Base-by-base conservation (phyloP, 2,797 vertebrate species). In the Spheniscus humboldti region DNA sequence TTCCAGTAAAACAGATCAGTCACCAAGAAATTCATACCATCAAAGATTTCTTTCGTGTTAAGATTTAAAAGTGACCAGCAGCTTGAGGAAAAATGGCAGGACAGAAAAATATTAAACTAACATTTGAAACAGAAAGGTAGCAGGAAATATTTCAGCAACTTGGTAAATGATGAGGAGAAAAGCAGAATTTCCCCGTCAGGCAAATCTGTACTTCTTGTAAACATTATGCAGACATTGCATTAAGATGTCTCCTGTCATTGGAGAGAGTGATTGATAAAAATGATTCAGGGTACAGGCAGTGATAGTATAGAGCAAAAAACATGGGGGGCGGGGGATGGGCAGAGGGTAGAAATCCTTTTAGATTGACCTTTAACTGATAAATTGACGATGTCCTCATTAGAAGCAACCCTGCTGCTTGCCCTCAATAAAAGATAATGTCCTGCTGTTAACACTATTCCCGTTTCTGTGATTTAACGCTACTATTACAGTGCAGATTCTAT, bases 401-500 rank as follows among this genome's bases (percentile, higher is more conserved):
- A 94, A 97, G 97, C 96, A 96, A 86, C 96, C 98, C 98, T 94
- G 97, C 98, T 98, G 98, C 84, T 98, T 97, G 96, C 92, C 97
- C 96, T 98, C 98, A 97, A 97, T 98, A 98, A 98, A 98, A 97
- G 96, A 97, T 98, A 98, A 97, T 97, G 96, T 96, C 97, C 97
- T 92, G 97, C 97, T 98, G 98, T 97, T 98, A 98, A 94, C 72
- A 37, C 75, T 92, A 71, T 97, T 98, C 97, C 91, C 57, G 69
- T 96, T 97, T 94, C 95, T 96, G 87, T 98, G 96, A 98, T 98
- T 98, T 98, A 98, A 96, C n/a, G 3, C 89, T 35, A 72, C 96
- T 95, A 97, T 98, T 98, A 97, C 94, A 91, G 92, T 91, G 91
- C 90, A 96, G 90, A 97, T 97, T 92, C 56, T 97, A 96, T 97